A percentile compares a stretch with the other conserved stretches of the same genome.
Evolutionary conservation across 2,113 vertebrate genomes (phyloP).

Genomic region (Gambusia affinis): DNA sequence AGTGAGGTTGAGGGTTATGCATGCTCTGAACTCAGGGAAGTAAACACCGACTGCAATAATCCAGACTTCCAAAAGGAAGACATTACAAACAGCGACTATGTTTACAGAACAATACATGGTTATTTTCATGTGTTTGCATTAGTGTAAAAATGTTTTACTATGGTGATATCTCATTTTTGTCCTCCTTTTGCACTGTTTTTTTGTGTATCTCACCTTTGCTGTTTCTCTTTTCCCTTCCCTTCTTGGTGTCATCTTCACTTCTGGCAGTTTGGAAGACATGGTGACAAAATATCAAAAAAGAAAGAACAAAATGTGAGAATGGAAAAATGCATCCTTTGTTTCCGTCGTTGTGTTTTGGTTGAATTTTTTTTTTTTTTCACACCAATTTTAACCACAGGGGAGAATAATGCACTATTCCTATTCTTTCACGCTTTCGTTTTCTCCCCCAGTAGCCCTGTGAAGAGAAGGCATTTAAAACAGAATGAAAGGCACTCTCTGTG

Average conservation of each 20-base stretch:
- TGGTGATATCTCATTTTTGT: constrained; percentile 35
- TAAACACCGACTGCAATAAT: constrained; percentile 61
- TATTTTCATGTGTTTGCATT: constrained; percentile 20
- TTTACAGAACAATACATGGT: constrained; percentile 34
- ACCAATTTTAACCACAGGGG: constrained; percentile 36
- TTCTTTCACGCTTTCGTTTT: constrained; percentile 23
- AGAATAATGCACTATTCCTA: constrained; percentile 67
- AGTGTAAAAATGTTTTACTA: constrained; percentile 37
- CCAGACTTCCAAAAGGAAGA: constrained; percentile 40
- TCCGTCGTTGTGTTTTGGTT: constrained; percentile 37
- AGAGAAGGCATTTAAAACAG: constrained; percentile 34
- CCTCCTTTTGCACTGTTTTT: constrained; percentile 24
- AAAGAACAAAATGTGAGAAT: constrained; percentile 98
- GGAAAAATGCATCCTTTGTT: constrained; percentile 49
- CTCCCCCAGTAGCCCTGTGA: constrained; percentile 21
- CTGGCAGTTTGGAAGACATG: constrained; percentile 95
- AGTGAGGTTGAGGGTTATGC: constrained; percentile 52
- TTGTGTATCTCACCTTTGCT: constrained; percentile 51
- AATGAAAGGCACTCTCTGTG: constrained; percentile 39
- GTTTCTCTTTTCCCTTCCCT: constrained; percentile 24
- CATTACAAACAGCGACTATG: constrained; percentile 28
- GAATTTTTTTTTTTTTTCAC: constrained; percentile 8
- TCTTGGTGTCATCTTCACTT: constrained; percentile 44
- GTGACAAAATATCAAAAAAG: constrained; percentile 99
- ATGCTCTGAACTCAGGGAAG: constrained; percentile 51